A percentile compares a stretch with the other conserved stretches of the same genome.
Conservation (phyloP, 2,797 vertebrate genomes). For the Scolopax rusticola region DNA sequence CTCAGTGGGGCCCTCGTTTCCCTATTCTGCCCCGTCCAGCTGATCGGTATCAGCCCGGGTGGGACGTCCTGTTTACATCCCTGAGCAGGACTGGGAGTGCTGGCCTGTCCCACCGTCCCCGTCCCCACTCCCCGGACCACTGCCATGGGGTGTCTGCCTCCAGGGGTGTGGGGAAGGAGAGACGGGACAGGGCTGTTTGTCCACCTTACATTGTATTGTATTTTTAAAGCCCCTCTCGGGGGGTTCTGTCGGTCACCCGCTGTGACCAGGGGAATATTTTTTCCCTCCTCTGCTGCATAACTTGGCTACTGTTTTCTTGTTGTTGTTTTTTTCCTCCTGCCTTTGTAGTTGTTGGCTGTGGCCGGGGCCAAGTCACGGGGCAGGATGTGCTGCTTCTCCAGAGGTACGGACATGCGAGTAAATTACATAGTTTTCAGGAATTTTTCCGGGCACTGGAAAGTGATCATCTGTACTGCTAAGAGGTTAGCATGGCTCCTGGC, state of each 20-base stretch:
- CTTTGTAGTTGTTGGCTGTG: constrained; percentile 20
- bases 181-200: background rate
- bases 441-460: background rate
- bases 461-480: background rate
- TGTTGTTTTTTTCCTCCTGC: constrained; percentile 48
- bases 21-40: background rate
- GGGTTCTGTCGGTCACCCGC: constrained; percentile 28
- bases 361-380: constrained; percentile 23
- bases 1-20: background rate
- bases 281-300: background rate
- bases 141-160: background rate
- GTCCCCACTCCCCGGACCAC: fast-evolving
- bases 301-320: constrained; percentile 62
- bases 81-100: background rate
- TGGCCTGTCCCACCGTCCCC: background rate
- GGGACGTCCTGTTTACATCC: constrained; percentile 50
- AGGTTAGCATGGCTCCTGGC: fast-evolving
- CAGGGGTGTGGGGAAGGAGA: background rate
- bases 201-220: fast-evolving
- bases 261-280: background rate
- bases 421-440: background rate
- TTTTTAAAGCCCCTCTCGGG: background rate
- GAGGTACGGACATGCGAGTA: background rate
- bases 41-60: constrained; percentile 29
- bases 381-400: constrained; percentile 42